phyloP scores from a whole-genome alignment of 2,113 vertebrate genomes.

The Halichoeres trimaculatus region DNA sequence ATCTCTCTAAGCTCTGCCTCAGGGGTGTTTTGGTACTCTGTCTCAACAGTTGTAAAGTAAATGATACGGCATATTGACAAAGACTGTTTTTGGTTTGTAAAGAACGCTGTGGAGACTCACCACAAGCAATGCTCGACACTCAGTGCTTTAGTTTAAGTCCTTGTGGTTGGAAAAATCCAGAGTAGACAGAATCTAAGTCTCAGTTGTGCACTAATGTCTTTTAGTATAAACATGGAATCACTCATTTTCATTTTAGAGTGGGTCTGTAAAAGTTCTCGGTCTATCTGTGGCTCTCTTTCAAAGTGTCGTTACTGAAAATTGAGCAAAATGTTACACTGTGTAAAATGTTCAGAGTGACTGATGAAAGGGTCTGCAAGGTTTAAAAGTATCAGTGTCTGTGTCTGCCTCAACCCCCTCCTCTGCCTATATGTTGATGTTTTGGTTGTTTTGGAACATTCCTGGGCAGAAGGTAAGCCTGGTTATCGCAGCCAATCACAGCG shows the following conservation, averaged over 20 bases:
- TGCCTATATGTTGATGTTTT: too few species aligned
- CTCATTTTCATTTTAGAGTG: background rate
- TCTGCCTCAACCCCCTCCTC: too few species aligned
- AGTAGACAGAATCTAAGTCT: too few species aligned
- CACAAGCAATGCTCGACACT: background rate
- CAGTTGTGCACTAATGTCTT: background rate
- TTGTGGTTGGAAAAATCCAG: background rate
- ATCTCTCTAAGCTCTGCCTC: conserved; percentile 11
- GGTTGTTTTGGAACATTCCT: too few species aligned
- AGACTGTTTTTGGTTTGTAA: background rate
- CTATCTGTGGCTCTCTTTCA: too few species aligned
- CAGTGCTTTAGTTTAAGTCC: background rate
- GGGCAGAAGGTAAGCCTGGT: too few species aligned
- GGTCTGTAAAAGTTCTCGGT: background rate
- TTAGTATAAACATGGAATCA: background rate
- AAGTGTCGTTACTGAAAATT: too few species aligned
- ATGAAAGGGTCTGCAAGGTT: too few species aligned
- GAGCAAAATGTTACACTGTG: too few species aligned
- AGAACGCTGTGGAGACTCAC: background rate
- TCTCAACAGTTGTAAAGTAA: conserved; percentile 1
- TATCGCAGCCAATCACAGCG: too few species aligned
- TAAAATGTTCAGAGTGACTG: too few species aligned
- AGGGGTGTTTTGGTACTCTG: background rate
- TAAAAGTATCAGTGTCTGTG: too few species aligned
- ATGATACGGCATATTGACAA: background rate